Evolutionary conservation across 2,888 invertebrate species (phyloP), one percentile per base, ranked within the genome.

Genomic region (Oscheius sp.): DNA sequence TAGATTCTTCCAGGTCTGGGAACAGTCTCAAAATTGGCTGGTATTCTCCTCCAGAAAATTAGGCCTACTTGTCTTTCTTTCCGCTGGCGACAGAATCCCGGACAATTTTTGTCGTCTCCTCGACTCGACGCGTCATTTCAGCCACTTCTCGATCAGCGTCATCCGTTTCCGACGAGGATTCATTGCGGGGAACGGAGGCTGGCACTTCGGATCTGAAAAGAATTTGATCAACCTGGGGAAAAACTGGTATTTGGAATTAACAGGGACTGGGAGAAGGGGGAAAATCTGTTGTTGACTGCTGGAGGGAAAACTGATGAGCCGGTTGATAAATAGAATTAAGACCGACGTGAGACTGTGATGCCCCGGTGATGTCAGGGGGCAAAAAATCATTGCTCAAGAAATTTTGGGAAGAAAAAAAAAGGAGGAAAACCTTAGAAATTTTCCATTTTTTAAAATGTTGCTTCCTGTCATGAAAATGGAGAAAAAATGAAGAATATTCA

Each of bases 71-170:
- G 18, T 61, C 35, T 61, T 45, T 45, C 61, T 13, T 41, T n/a
- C 18, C 45, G n/a, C 12, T 16, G 41, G n/a, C 13, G 18, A 9
- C n/a, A 43, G 16, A n/a, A 6, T 21, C 41, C 18, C 41, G 49
- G n/a, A 16, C 18, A 49, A 49, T 58, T 35, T 35, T 35, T 2
- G 58, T 41, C 52, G 53, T 21, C 69, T 55, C 69, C 21, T 43
- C 52, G 7, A 27, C 46, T 29, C 58, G 59, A 52, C 55, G 43
- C n/a, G 63, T 76, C 52, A 80, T 77, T 66, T 46, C 53, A 5
- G 80, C 80, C 27, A 80, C 80, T 74, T 80, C 80, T 18, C 78
- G 70, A 63, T 80, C 80, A n/a, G 80, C 80, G 29, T 80, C 80
- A 69, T 80, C 80, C 6, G 76, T 78, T 45, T 69, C 69, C 3